phyloP scores from a whole-genome alignment of 2,888 invertebrate species.

The Linnaemya vulpina region DNA sequence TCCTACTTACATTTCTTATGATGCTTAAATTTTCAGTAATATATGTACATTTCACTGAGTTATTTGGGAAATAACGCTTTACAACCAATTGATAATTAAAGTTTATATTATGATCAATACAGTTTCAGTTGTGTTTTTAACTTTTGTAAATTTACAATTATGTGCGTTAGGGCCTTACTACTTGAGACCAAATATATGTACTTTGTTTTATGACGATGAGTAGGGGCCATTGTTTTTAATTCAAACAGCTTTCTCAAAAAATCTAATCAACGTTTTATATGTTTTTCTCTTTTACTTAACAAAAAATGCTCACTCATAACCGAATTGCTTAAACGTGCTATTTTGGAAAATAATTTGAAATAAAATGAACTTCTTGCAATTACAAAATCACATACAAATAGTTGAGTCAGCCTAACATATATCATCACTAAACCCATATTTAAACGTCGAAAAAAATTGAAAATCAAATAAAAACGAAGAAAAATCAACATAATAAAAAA shows the following conservation, averaged over 20 bases:
- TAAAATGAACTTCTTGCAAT: constrained; percentile 29
- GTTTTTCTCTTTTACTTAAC: constrained; percentile 70
- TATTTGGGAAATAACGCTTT: too few species aligned
- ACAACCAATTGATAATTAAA: too few species aligned
- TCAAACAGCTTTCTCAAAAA: constrained; percentile 35
- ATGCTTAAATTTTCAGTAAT: too few species aligned
- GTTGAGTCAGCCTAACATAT: constrained; percentile 82
- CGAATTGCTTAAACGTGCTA: constrained; percentile 70
- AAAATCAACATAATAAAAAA: constrained; percentile 7
- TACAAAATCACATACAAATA: constrained; percentile 69
- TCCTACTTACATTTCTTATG: too few species aligned
- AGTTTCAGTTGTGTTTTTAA: too few species aligned
- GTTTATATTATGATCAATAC: too few species aligned
- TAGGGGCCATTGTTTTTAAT: constrained; percentile 15
- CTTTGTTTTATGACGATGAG: too few species aligned
- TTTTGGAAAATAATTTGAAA: constrained; percentile 65
- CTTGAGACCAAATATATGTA: too few species aligned
- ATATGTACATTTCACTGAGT: too few species aligned
- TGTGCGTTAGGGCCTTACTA: too few species aligned
- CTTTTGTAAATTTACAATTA: too few species aligned
- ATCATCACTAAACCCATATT: constrained; percentile 79
- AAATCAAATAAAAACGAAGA: constrained; percentile 53
- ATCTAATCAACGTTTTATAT: constrained; percentile 71
- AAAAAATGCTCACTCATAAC: constrained; percentile 54
- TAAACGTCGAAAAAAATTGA: constrained; percentile 73